Percentiles rank a stretch among this genome's conserved stretches.
These are phyloP conservation scores for Nudaria mundana DNA, from an alignment of 2,888 invertebrate genomes.

Conservation along the genomic window DNA sequence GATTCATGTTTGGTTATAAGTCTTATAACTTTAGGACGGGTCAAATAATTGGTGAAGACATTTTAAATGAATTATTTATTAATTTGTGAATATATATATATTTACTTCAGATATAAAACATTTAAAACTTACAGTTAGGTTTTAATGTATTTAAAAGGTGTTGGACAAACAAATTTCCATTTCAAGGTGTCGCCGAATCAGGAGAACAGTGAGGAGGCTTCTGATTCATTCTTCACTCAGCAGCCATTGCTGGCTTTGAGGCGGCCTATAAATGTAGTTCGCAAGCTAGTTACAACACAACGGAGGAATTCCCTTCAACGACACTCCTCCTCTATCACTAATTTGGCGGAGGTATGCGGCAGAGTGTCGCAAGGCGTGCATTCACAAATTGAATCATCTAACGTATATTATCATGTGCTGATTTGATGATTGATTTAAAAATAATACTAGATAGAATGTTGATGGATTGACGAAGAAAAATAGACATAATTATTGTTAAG, in stretches of 20 bases:
- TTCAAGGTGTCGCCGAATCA: slow-evolving; percentile 69
- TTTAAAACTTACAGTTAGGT: neutral
- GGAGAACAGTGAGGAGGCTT: slow-evolving; percentile 63
- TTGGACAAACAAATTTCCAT: slow-evolving; percentile 50
- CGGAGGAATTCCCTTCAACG: slow-evolving; percentile 74
- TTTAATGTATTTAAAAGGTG: slow-evolving; percentile 13
- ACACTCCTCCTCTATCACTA: slow-evolving; percentile 74
- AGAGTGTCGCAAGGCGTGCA: slow-evolving; percentile 49
- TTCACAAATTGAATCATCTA: slow-evolving; percentile 39
- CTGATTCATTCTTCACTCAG: slow-evolving; percentile 62
- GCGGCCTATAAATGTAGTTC: slow-evolving; percentile 73
- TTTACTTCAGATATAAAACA: neutral
- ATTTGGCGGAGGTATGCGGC: slow-evolving; percentile 76
- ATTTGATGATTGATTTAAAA: too few relatives aligned
- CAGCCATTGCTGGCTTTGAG: slow-evolving; percentile 67
- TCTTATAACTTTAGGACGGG: too few relatives aligned
- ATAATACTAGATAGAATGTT: too few relatives aligned
- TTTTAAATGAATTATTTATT: slow-evolving; percentile 8
- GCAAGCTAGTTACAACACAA: slow-evolving; percentile 75
- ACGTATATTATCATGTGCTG: too few relatives aligned
- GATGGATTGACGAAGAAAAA: too few relatives aligned
- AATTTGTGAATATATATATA: neutral
- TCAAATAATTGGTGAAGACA: slow-evolving; percentile 1
- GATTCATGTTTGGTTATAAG: too few relatives aligned
- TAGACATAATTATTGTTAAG: too few relatives aligned